Evolutionary conservation across 2,113 vertebrate genomes (phyloP).

Genomic region (Ceyx margarethae): DNA sequence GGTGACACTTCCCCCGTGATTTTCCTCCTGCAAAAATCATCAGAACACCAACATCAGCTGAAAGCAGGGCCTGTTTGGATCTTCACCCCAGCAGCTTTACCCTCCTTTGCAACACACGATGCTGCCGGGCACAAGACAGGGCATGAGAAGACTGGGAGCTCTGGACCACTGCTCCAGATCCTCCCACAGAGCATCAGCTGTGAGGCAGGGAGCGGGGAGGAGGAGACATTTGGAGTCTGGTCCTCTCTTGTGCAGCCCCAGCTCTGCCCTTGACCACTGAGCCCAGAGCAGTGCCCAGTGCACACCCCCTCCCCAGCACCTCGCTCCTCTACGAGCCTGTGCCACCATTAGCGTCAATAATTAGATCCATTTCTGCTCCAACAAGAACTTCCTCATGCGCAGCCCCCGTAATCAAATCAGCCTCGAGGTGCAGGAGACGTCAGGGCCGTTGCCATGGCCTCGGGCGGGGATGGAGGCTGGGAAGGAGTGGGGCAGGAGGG

Average conservation of each 20-base stretch:
- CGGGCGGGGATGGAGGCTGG: neutral
- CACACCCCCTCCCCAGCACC: neutral
- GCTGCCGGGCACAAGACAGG: rapidly evolving
- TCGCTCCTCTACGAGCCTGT: neutral
- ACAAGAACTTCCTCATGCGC: neutral
- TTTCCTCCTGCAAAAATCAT: neutral
- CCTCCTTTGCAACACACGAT: rapidly evolving
- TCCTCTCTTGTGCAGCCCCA: neutral
- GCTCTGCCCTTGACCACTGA: neutral
- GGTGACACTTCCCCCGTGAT: rapidly evolving
- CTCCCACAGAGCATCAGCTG: neutral
- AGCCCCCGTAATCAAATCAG: conserved; percentile 40
- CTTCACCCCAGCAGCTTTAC: neutral
- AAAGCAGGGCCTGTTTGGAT: neutral
- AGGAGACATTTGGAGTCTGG: neutral
- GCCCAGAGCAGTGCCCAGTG: rapidly evolving
- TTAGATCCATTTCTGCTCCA: conserved; percentile 30
- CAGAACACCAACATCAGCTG: neutral
- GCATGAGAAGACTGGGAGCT: neutral
- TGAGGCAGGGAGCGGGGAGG: neutral
- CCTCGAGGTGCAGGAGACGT: neutral
- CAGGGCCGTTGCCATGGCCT: conserved; percentile 14
- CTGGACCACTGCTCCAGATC: neutral
- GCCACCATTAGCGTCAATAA: neutral
- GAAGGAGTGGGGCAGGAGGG: neutral